phyloP scores from a whole-genome alignment of 2,797 vertebrate species.

The Enteromius radiatus region DNA sequence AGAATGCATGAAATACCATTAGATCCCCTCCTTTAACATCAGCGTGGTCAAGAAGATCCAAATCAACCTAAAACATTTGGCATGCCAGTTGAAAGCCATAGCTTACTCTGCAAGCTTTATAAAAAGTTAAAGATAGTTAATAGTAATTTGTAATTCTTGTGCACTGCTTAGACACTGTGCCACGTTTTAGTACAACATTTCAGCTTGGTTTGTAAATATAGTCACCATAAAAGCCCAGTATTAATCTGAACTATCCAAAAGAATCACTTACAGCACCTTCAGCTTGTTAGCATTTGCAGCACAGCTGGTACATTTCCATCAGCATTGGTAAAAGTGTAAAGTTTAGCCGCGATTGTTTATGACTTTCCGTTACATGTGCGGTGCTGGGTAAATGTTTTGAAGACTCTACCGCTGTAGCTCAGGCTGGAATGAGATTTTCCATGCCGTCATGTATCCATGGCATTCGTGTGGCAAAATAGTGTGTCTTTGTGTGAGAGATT shows the following conservation, averaged over 20 bases:
- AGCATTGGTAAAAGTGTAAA: constrained; percentile 21
- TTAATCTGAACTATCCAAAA: neutral
- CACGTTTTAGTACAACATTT: neutral
- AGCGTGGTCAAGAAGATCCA: neutral
- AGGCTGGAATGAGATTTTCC: constrained; percentile 36
- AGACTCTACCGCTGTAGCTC: neutral
- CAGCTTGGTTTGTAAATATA: neutral
- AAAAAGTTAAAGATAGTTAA: no score
- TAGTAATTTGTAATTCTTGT: neutral
- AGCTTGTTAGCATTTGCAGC: neutral
- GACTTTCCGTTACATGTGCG: constrained; percentile 24
- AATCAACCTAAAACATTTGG: neutral
- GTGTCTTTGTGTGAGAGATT: neutral
- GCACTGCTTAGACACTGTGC: neutral
- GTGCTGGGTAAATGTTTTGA: constrained; percentile 43
- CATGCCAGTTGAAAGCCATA: neutral
- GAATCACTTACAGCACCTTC: neutral
- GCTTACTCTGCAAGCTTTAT: neutral
- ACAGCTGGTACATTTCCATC: constrained; percentile 24
- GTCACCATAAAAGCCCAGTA: neutral
- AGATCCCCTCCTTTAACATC: neutral
- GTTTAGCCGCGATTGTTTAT: constrained; percentile 28
- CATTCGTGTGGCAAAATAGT: neutral
- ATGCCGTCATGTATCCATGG: constrained; percentile 35
- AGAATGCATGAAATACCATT: no score